Conservation (phyloP, 2,113 vertebrate species). For the Gnathonemus longibarbis region DNA sequence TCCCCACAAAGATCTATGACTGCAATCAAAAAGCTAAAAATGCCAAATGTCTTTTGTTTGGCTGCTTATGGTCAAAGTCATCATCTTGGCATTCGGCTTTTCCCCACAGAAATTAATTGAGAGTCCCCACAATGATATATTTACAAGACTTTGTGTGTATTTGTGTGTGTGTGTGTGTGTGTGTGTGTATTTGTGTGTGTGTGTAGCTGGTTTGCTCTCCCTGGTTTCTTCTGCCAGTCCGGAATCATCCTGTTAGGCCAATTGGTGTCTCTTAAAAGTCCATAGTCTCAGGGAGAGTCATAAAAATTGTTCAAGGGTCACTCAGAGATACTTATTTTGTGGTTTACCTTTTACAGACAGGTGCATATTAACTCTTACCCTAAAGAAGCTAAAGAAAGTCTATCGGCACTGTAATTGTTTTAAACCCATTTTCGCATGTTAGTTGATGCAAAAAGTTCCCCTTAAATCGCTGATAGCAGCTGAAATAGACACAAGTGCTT, state of each 20-base stretch:
- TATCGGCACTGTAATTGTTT: background rate
- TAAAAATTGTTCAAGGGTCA: background rate
- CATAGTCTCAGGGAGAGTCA: background rate
- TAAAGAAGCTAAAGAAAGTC: background rate
- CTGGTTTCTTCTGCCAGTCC: background rate
- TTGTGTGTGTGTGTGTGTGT: background rate
- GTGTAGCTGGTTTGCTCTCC: background rate
- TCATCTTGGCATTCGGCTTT: no score
- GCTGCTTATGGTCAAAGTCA: no score
- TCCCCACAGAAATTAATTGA: no score
- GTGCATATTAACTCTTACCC: background rate
- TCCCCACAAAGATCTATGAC: no score
- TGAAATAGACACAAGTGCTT: background rate
- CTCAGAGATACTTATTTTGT: background rate
- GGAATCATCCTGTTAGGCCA: background rate
- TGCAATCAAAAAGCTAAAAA: no score
- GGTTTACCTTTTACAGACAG: background rate
- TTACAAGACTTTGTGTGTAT: background rate
- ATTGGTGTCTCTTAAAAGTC: background rate
- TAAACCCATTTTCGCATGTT: background rate
- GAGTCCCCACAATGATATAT: no score
- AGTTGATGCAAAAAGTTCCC: background rate
- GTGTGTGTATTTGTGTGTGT: background rate
- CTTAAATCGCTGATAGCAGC: background rate
- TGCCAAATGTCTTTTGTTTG: no score